Conservation (phyloP, 2,113 vertebrate genomes). For the Scalopus aquaticus region DNA sequence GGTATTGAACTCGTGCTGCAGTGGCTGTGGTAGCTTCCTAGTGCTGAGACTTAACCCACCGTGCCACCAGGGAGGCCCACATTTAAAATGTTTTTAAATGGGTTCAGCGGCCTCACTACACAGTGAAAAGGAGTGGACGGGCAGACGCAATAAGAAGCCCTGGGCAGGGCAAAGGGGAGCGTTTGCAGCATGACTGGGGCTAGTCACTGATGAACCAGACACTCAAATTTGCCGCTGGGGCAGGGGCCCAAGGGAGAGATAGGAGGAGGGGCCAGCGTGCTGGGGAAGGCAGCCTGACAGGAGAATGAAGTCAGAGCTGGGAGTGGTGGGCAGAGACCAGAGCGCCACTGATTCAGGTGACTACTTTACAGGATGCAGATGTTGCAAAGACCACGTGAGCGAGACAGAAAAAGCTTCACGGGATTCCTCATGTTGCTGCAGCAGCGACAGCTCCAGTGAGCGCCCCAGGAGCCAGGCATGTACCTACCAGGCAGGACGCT, state of each 20-base stretch:
- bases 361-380: background rate
- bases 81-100: background rate
- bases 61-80: too few relatives aligned
- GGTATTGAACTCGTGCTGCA: too few relatives aligned
- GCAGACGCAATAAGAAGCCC: background rate
- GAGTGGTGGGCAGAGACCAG: background rate
- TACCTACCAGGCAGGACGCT: background rate
- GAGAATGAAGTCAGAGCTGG: background rate
- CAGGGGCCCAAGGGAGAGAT: accelerated
- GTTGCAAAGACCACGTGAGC: background rate
- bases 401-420: background rate
- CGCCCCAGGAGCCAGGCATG: background rate
- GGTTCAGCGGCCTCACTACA: background rate
- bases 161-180: background rate
- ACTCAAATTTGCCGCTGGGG: background rate
- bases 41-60: too few relatives aligned
- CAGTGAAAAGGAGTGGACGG: background rate
- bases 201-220: background rate
- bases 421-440: background rate
- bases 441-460: background rate
- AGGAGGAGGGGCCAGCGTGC: background rate
- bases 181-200: background rate
- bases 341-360: background rate
- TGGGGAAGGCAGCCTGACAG: accelerated
- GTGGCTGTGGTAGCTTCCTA: too few relatives aligned